phyloP scores from a whole-genome alignment of 1,140 invertebrate genomes.

The Penaeus vannamei region DNA sequence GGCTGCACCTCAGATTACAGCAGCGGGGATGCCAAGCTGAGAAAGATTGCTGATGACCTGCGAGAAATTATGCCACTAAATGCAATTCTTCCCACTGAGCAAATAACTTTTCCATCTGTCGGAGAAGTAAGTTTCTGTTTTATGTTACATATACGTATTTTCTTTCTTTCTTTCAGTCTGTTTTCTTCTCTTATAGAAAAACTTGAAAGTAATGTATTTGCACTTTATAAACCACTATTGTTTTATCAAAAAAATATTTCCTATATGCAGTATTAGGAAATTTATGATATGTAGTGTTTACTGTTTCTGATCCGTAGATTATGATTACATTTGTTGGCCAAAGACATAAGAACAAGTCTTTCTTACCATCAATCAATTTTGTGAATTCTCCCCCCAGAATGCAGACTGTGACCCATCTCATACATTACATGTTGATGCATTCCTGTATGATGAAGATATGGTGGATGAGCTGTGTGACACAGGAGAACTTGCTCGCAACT shows the following conservation, averaged over 20 bases:
- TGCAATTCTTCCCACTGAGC: constrained; percentile 76
- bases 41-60: constrained; percentile 75
- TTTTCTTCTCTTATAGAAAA: too few relatives aligned
- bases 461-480: constrained; percentile 77
- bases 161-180: background rate
- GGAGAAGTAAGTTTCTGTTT: constrained; percentile 72
- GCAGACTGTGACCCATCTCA: constrained; percentile 75
- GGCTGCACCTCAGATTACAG: constrained; percentile 61
- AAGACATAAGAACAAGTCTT: background rate
- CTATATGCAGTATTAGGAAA: background rate
- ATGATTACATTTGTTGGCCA: too few relatives aligned
- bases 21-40: constrained; percentile 71
- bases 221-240: too few relatives aligned
- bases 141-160: too few relatives aligned
- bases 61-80: constrained; percentile 75
- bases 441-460: constrained; percentile 80
- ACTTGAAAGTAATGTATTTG: too few relatives aligned
- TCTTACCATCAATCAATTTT: constrained; percentile 39
- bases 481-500: constrained; percentile 77
- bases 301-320: background rate
- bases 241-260: too few relatives aligned
- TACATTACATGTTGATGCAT: constrained; percentile 81
- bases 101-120: constrained; percentile 74
- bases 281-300: background rate
- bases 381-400: constrained; percentile 72